Evolutionary conservation across 2,888 invertebrate genomes (phyloP).

Genomic region (Drosophila crucigera): DNA sequence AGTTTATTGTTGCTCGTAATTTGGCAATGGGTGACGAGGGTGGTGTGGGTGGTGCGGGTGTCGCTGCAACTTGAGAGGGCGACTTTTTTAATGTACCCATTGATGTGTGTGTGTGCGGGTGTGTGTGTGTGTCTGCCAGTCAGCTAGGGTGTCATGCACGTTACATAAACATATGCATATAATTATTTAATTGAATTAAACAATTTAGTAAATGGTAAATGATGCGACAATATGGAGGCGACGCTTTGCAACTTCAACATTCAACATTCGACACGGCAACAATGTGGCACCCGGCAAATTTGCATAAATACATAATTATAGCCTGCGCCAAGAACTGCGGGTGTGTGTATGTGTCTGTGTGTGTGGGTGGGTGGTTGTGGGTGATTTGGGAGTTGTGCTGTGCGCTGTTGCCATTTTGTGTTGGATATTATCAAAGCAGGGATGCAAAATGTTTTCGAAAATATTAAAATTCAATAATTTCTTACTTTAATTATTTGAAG

Average conservation of each 20-base stretch:
- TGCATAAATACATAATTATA: conserved; percentile 82
- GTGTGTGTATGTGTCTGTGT: not conserved
- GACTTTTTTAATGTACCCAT: conserved; percentile 65
- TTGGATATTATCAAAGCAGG: not conserved
- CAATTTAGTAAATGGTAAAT: conserved; percentile 83
- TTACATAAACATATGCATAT: conserved; percentile 78
- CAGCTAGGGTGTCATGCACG: conserved; percentile 62
- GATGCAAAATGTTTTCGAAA: conserved; percentile 3
- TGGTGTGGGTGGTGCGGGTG: conserved; percentile 36
- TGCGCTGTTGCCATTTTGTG: conserved; percentile 12
- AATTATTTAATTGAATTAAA: conserved; percentile 84
- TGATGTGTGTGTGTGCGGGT: conserved; percentile 9
- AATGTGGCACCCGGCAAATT: conserved; percentile 43
- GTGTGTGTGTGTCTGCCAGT: conserved; percentile 32
- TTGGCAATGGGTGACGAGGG: conserved; percentile 40
- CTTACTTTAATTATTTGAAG: not conserved
- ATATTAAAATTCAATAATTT: not conserved
- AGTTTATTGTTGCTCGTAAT: conserved; percentile 76
- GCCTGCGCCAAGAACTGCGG: conserved; percentile 24
- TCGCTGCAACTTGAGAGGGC: conserved; percentile 32
- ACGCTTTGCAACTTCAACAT: conserved; percentile 39
- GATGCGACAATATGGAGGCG: conserved; percentile 78
- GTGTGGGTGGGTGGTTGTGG: not conserved
- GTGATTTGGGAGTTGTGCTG: not conserved
- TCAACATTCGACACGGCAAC: conserved; percentile 43